Evolutionary conservation across 2,888 invertebrate genomes (phyloP), one percentile per base, ranked within the genome.

Genomic region (Corythucha ciliata): DNA sequence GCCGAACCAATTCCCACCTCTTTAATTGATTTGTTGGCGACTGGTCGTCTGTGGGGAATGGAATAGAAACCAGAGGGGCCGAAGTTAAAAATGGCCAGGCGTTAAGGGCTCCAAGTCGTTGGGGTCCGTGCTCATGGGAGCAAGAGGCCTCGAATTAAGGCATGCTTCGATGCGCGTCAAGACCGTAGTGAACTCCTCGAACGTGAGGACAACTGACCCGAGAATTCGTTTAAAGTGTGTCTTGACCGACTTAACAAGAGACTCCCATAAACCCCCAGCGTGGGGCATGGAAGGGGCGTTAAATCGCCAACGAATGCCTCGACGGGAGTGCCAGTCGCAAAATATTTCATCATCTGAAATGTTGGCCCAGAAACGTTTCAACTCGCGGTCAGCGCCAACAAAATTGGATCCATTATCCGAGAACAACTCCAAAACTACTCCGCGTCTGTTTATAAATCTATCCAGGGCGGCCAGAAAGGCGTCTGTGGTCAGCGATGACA

Each of bases 321-420:
- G n/a, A n/a, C n/a, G n/a, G n/a, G n/a, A n/a, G n/a, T n/a, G n/a
- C n/a, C n/a, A n/a, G n/a, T n/a, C n/a, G n/a, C n/a, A n/a, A n/a
- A n/a, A n/a, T n/a, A n/a, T n/a, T n/a, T n/a, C n/a, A n/a, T n/a
- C n/a, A n/a, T n/a, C n/a, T n/a, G n/a, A n/a, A n/a, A n/a, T n/a
- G n/a, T n/a, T n/a, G n/a, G n/a, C n/a, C n/a, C n/a, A 48, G 1
- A 55, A 42, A 1, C 36, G 39, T 18, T 52, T 52, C 6, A 61
- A 29, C 24, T 59, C 56, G 4, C 46, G 48, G 4, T 58, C 45
- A 1, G 64, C 65, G 5, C 65, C 65, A 2, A 60, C 47, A 39
- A 66, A 64, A 27, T 61, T 65, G 0, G 61, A 62, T 2, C 66
- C 66, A 59, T 64, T 62, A 36, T 66, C 65, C 40, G 59, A 58